Evolutionary conservation across 2,888 invertebrate species (phyloP), one percentile per base, ranked within the genome.

Genomic region (Rhodophaea formosa): DNA sequence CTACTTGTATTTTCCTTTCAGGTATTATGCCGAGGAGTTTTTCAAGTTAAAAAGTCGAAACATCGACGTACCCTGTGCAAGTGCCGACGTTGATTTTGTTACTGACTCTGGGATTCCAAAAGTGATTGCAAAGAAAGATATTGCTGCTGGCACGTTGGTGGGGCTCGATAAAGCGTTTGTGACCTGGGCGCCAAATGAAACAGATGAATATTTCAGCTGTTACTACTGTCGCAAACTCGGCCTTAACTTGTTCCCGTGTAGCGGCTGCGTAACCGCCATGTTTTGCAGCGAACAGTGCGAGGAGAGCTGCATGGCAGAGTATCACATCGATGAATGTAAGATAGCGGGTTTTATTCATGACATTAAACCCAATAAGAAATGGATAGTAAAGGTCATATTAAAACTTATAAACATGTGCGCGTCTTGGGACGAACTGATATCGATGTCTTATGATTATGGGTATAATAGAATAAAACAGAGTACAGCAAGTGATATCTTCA

Each of bases 361-460:
- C 2, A 8, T 45, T 12, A 10, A 3, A 10, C 45, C 12, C 10
- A 10, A 7, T 8, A 17, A 17, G 8, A 17, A 3, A 8, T 45
- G 45, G 45, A 12, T 45, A 8, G 8, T 51, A 5, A 51, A 7
- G 35, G 51, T 16, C 10, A 7, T 35, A 15, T 35, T 51, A 35
- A 51, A 51, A 16, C 8, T 51, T 7, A 30, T 15, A 51, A 57
- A 54, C 56, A 59, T 62, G 59, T 62, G 62, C 59, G 45, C 32
- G 51, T 59, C 62, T 56, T 62, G 59, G 59, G 51, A 51, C 0
- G 51, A 51, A 35, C 30, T 51, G n/a, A 15, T 51, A 14, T 32
- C 30, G 7, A 15, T 51, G n/a, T 51, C 51, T 3, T 35, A 51
- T 14, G 16, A 32, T 15, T 51, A 8, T 32, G 49, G 29, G 15